Conservation (phyloP, 1,140 invertebrate genomes). For the Arctopsyche grandis region DNA sequence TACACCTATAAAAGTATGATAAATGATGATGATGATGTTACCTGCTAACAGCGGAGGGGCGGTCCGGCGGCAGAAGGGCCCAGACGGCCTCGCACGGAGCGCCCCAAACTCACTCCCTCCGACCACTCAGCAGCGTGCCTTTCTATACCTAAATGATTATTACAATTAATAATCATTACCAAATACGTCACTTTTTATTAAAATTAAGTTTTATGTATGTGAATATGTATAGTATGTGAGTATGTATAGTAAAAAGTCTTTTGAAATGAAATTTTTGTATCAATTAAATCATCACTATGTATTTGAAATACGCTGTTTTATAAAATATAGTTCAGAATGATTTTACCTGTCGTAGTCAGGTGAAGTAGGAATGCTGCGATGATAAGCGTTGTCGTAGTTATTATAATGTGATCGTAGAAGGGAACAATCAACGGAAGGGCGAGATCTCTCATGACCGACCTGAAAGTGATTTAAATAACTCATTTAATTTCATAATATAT, state of each 20-base stretch:
- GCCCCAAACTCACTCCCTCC: constrained; percentile 64
- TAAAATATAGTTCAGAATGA: background rate
- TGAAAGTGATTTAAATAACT: too few relatives aligned
- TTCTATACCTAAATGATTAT: constrained; percentile 55
- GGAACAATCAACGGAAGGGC: constrained; percentile 67
- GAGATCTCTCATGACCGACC: constrained; percentile 69
- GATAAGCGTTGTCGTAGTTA: constrained; percentile 52
- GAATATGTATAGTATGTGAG: too few relatives aligned
- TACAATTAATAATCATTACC: background rate
- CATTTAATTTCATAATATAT: too few relatives aligned
- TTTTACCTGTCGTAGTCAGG: constrained; percentile 51
- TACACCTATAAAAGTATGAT: too few relatives aligned
- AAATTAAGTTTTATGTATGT: too few relatives aligned
- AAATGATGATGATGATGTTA: constrained; percentile 50
- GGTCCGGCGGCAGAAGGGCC: constrained; percentile 65
- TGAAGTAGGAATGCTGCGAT: constrained; percentile 51
- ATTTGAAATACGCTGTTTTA: too few relatives aligned
- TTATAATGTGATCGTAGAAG: constrained; percentile 65
- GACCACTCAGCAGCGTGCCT: constrained; percentile 64
- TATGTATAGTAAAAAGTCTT: too few relatives aligned
- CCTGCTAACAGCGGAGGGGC: constrained; percentile 68
- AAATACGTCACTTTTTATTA: background rate
- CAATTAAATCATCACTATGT: too few relatives aligned
- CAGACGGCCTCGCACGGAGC: constrained; percentile 61
- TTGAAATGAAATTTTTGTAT: too few relatives aligned